A percentile compares a stretch with the other conserved stretches of the same genome.
These are phyloP conservation scores for Enteromius trimaculatus DNA, from an alignment of 2,797 vertebrate genomes.

Conservation along the genomic window DNA sequence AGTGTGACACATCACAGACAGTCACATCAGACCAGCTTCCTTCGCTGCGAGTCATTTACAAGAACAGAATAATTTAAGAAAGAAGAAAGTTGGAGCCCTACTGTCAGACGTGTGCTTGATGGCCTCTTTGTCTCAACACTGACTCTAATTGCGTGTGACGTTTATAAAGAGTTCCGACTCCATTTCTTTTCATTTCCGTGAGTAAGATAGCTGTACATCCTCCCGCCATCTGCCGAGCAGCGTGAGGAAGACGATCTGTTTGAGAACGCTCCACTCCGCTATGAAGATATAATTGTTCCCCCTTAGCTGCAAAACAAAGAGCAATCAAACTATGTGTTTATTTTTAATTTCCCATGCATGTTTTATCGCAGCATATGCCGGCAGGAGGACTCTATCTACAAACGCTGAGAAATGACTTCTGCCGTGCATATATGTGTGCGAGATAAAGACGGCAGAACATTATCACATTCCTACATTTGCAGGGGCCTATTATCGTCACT, in stretches of 20 bases:
- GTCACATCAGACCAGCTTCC: slow-evolving; percentile 33
- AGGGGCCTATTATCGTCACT: slow-evolving; percentile 91
- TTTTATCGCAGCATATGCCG: slow-evolving; percentile 72
- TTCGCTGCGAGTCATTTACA: slow-evolving; percentile 36
- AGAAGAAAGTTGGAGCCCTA: slow-evolving; percentile 38
- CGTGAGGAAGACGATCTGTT: slow-evolving; percentile 61
- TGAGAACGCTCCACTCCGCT: slow-evolving; percentile 68
- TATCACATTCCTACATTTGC: slow-evolving; percentile 93
- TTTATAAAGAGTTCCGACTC: slow-evolving; percentile 71
- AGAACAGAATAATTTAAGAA: slow-evolving; percentile 32
- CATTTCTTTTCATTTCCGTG: slow-evolving; percentile 71
- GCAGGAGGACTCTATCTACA: slow-evolving; percentile 52
- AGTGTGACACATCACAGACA: slow-evolving; percentile 27
- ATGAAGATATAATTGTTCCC: slow-evolving; percentile 75
- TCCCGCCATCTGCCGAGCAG: slow-evolving; percentile 70
- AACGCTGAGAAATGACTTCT: slow-evolving; percentile 34
- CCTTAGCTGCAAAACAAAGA: slow-evolving; percentile 73
- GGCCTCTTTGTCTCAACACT: slow-evolving; percentile 55
- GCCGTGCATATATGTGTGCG: slow-evolving; percentile 59
- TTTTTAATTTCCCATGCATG: slow-evolving; percentile 71
- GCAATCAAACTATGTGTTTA: slow-evolving; percentile 70
- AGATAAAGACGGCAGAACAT: slow-evolving; percentile 82
- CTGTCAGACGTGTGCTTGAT: slow-evolving; percentile 48
- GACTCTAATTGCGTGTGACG: slow-evolving; percentile 67
- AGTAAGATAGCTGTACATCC: slow-evolving; percentile 71